Evolutionary conservation across 2,888 invertebrate species (phyloP), one percentile per base, ranked within the genome.

Genomic region (Rhogogaster chlorosoma): DNA sequence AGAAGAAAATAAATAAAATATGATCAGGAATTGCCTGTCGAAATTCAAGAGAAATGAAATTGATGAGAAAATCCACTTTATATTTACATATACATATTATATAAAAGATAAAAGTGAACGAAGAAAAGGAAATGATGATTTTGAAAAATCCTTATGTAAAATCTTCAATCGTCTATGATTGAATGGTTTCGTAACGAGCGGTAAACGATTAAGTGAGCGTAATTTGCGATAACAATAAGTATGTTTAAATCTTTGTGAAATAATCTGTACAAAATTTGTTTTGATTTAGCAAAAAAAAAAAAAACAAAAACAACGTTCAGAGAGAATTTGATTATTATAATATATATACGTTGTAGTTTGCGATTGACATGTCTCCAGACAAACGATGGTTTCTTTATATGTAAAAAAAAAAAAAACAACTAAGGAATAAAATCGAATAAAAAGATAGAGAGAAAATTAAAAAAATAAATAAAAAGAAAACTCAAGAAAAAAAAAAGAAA

Each of bases 381-480:
- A 80, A 80, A 80, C 80, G 80, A 61, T 80, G 80, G 61, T 80
- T 80, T 80, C 57, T 80, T 61, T 26, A 57, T 42, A 15, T 15
- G 10, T 42, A 42, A 22, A n/a, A 38, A 38, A 22, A 10, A 22
- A 36, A 42, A 22, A 42, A 73, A 73, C 6, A 12, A 38, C 6
- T 38, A 71, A 71, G 10, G 2, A 12, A 38, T 38, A 38, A n/a
- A 36, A 26, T 38, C 36, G 6, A 70, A 29, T 4, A n/a, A n/a
- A 71, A 38, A 12, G 0, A 64, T 64, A 29, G 26, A 22, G 7
- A 10, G 9, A 32, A 5, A 32, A 70, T n/a, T n/a, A 18, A 36
- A 3, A 18, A 2, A 70, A 42, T 2, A 42, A 12, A 12, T 10
- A 45, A 4, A 42, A 12, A n/a, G 6, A n/a, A 42, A 36, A 73